These are phyloP conservation scores for Scolopax rusticola DNA, from an alignment of 2,797 vertebrate species.

Conservation along the genomic window DNA sequence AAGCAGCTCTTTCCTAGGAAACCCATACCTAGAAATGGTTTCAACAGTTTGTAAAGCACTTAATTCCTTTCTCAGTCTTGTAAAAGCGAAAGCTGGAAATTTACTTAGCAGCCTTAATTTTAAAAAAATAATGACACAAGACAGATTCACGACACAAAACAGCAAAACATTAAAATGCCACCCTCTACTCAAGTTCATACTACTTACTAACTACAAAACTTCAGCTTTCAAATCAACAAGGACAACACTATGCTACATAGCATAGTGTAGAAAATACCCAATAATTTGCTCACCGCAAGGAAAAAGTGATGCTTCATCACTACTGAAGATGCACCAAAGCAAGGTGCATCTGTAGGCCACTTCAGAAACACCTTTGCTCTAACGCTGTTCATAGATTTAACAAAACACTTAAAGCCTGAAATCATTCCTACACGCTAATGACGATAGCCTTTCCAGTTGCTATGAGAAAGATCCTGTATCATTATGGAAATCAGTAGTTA, in stretches of 20 bases:
- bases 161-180: background rate
- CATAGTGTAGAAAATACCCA: background rate
- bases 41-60: background rate
- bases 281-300: background rate
- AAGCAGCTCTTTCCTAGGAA: background rate
- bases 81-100: background rate
- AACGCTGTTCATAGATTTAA: background rate
- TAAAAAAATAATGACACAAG: background rate
- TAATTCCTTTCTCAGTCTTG: background rate
- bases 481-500: constrained; percentile 31
- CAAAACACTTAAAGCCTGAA: background rate
- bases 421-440: constrained; percentile 26
- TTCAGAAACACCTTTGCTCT: background rate
- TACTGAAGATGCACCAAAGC: background rate
- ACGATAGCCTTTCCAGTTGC: constrained; percentile 15
- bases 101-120: background rate
- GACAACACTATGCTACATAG: background rate
- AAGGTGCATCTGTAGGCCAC: background rate
- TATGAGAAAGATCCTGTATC: constrained; percentile 33
- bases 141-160: background rate
- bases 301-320: accelerated
- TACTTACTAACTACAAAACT: background rate
- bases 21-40: background rate
- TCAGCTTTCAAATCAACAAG: background rate
- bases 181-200: background rate